Evolutionary conservation across 2,888 invertebrate species (phyloP), one percentile per base, ranked within the genome.

Genomic region (Thyatira batis): DNA sequence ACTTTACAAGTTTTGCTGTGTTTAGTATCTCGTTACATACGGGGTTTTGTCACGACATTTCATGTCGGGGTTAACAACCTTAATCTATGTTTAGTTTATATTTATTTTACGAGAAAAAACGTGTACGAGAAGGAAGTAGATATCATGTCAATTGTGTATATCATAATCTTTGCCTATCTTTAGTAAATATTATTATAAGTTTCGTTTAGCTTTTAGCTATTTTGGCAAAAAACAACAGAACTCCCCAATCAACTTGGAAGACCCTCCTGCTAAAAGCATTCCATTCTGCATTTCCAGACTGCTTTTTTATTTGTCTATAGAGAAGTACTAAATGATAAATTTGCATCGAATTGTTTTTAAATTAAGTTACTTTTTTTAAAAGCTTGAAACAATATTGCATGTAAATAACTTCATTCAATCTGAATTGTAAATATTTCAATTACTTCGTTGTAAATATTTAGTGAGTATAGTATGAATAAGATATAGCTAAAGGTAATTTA

Each of bases 11-110:
- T 55, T 54, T 53, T 49, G 55, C 60, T 51, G 45, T 57, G 54
- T 65, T 68, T 57, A 60, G 56, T 60, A 68, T 60, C 56, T 60
- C 55, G 50, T 70, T 55, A 60, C 56, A 57, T 63, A 54, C 50
- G 60, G 57, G 63, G 58, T 68, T 60, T 54, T 56, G 58, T 65
- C 54, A 46, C 55, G 49, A 57, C 54, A 54, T 71, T 67, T 50
- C 60, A 57, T 54, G 55, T 54, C 55, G n/a, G 53, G 45, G 62
- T 48, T 52, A 52, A 46, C 6, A 21, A 45, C 44, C 49, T 28
- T 59, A 45, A 59, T 45, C 39, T 45, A 53, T 63, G 52, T 55
- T 53, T 54, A 55, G 50, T 58, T 60, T 50, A 25, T 33, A 20
- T 23, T 50, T 21, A 20, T 10, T 28, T 50, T 43, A 3, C 30